Evolutionary conservation across 2,113 vertebrate genomes (phyloP).

Genomic region (Eclectus roratus): DNA sequence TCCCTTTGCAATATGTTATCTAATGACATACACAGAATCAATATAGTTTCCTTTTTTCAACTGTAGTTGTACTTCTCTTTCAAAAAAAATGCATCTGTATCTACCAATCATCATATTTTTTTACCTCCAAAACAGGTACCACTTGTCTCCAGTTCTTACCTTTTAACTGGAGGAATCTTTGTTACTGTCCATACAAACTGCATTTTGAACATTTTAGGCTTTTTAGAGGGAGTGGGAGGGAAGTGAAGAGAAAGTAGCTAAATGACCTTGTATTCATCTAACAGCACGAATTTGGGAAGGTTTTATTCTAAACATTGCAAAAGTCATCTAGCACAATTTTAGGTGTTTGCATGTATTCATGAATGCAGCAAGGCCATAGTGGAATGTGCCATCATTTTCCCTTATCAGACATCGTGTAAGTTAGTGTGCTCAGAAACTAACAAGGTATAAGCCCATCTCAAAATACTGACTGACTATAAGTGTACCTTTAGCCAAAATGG

Average conservation of each 20-base stretch:
- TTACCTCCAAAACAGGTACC: neutral
- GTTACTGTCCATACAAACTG: neutral
- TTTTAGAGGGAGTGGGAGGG: accelerated
- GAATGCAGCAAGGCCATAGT: neutral
- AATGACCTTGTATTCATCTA: neutral
- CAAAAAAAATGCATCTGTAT: neutral
- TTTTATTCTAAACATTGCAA: neutral
- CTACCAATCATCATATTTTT: neutral
- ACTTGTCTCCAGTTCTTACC: neutral
- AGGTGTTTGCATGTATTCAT: neutral
- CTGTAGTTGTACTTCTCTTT: neutral
- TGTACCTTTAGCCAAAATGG: neutral
- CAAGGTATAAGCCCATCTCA: neutral
- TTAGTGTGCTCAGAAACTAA: neutral
- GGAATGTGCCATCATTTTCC: neutral
- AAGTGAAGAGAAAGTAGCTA: neutral
- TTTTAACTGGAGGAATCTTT: neutral
- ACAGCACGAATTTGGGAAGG: neutral
- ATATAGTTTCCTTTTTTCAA: neutral
- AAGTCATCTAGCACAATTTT: neutral
- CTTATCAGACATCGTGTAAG: neutral
- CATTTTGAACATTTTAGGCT: neutral
- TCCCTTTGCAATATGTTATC: neutral
- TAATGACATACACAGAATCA: neutral
- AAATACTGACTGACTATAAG: neutral